Base-by-base conservation (phyloP, 2,113 vertebrate species). In the Pseudonaja textilis region DNA sequence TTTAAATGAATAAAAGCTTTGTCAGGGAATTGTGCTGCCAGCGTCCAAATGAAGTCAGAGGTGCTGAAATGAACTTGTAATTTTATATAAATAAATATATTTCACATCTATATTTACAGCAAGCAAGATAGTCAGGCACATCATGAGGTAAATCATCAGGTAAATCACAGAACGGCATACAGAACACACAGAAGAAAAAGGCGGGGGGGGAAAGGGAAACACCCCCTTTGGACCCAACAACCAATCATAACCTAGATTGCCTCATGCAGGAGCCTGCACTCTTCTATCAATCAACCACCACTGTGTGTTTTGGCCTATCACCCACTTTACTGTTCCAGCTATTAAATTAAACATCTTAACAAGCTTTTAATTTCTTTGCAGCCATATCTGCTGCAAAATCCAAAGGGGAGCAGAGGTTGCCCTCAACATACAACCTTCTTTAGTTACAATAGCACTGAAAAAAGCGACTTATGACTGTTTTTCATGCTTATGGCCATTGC, bases 311-410 rank as follows among this genome's bases (percentile, higher is more conserved):
- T 61, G 59, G 26, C 10, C 26, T 26, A 61, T 61, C 57, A 3
- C 25, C 59, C 26, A 61, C 25, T 25, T 56, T 56, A 22, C 55
- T 12, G 10, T 29, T 29, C 61, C 26, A 29, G 61, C 10, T 29
- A 64, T 64, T 64, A 64, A 64, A 64, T 64, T 29, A 64, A 64
- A 29, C 12, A 29, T 26, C 25, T 61, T 61, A 29, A 64, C 26
- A 64, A 74, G n/a, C 16, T 74, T 92, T 94, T 95, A 93, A 4
- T 52, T 42, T 50, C 0, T 25, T 59, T 2, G 86, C 93, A 85
- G 25, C 26, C 57, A 16, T 34, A 0, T 3, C 57, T 94, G 56
- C 3, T 74, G 39, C n/a, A 90, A 93, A 94, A 95, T 92, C 87
- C 42, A 55, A 91, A 87, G 81, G 85, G 0, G 3, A 47, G 86